Evolutionary conservation across 2,888 invertebrate genomes (phyloP), one percentile per base, ranked within the genome.

Genomic region (Agriopis marginaria): DNA sequence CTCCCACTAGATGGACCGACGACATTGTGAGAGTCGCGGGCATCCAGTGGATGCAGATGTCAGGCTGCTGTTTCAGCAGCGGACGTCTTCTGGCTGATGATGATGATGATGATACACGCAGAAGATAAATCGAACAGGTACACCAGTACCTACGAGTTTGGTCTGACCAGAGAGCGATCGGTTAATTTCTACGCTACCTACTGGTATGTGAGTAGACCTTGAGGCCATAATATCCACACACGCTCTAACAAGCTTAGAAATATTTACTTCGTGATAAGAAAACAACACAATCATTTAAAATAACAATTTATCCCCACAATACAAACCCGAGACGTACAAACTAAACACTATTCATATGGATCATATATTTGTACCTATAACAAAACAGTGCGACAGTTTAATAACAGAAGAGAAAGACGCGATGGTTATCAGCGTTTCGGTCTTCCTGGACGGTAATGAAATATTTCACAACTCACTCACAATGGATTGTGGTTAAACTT

Each of bases 401-500:
- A 50, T 62, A 56, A 49, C 56, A 58, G 58, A 68, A 68, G 58
- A 63, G 55, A 67, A 62, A 56, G 23, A 54, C 42, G 32, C 66
- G 12, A 6, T 12, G 11, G 55, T 45, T 60, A 60, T 68, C 59
- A 60, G 32, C 45, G 63, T 44, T 44, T 45, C n/a, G 45, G 14
- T 58, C 60, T 68, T 66, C 61, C 63, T 59, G 51, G 47, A 59
- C 23, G 10, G n/a, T 55, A 9, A n/a, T 50, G 59, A 53, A 47
- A 60, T 68, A 64, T 50, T 59, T 55, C 53, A 59, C 68, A 55
- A 23, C 53, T 59, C 67, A 51, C 63, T 62, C 59, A 63, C 60
- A 66, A 68, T 64, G 50, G 63, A 23, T 42, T n/a, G 55, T 45
- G 67, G 65, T 70, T 68, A 56, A 66, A 70, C 66, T 61, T 45